These are phyloP conservation scores for Dysidea cf. avara DNA, from an alignment of 37 sponge, comb jelly and placozoan genomes.

Conservation along the genomic window DNA sequence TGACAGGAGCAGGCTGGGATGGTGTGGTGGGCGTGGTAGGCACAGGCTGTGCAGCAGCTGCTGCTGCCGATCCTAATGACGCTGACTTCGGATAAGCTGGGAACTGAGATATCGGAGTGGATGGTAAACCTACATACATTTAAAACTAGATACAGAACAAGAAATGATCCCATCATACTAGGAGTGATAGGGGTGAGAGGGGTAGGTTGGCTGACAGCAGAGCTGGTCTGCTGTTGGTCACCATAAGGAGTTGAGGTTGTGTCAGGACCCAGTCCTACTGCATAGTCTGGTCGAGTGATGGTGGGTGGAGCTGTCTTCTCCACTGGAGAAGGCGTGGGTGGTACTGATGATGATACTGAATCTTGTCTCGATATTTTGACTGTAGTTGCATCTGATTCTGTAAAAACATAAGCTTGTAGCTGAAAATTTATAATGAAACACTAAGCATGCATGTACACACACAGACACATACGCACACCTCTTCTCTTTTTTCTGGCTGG, in stretches of 20 bases:
- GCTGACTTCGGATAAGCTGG: slow-evolving; percentile 1
- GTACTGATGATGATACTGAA: too few species aligned
- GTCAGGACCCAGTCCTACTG: slow-evolving; percentile 64
- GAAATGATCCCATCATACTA: background rate
- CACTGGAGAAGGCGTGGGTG: slow-evolving; percentile 3
- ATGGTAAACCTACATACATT: slow-evolving; percentile 5
- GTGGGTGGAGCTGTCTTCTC: slow-evolving; percentile 24
- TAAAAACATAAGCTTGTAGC: too few species aligned
- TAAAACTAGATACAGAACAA: too few species aligned
- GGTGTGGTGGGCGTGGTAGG: slow-evolving; percentile 21
- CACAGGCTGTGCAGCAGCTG: background rate
- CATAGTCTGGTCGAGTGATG: slow-evolving; percentile 66
- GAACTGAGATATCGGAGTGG: slow-evolving; percentile 8
- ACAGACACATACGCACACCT: background rate
- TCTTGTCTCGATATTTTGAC: too few species aligned
- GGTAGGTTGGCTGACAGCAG: slow-evolving; percentile 2
- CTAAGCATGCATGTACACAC: too few species aligned
- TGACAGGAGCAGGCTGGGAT: background rate
- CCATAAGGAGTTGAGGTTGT: slow-evolving; percentile 2
- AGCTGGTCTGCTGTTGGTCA: background rate
- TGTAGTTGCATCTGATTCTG: too few species aligned
- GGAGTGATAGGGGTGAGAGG: slow-evolving; percentile 12
- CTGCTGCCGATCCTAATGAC: background rate
- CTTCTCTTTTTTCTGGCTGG: slow-evolving; percentile 48
- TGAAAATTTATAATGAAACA: too few species aligned